Conservation (phyloP, 2,888 invertebrate genomes). For the Melipona bicolor region DNA sequence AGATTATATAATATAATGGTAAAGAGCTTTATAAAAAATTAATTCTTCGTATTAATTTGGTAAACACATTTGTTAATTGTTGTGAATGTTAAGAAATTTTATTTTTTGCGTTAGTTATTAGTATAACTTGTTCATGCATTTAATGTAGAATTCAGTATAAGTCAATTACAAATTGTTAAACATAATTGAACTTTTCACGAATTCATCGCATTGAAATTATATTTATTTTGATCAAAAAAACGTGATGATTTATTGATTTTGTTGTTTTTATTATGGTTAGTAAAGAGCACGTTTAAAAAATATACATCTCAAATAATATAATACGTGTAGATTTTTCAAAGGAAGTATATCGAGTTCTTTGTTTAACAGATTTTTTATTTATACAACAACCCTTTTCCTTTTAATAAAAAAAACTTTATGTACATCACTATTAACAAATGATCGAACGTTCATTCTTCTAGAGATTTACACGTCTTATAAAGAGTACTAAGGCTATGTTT, state of each 20-base stretch:
- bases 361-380: slow-evolving; percentile 44
- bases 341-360: slow-evolving; percentile 11
- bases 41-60: slow-evolving; percentile 16
- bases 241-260: background rate
- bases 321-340: slow-evolving; percentile 26
- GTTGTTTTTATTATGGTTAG: slow-evolving; percentile 18
- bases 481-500: slow-evolving; percentile 21
- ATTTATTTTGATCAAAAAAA: slow-evolving; percentile 25
- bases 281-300: slow-evolving; percentile 36
- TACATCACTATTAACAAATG: slow-evolving; percentile 43
- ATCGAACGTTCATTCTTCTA: slow-evolving; percentile 18
- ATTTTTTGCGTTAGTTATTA: slow-evolving; percentile 46
- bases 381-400: slow-evolving; percentile 14
- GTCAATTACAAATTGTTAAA: slow-evolving; percentile 36
- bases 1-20: slow-evolving; percentile 7
- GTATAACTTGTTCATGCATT: slow-evolving; percentile 51
- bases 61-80: slow-evolving; percentile 48
- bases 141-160: slow-evolving; percentile 28
- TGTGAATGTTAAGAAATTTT: slow-evolving; percentile 55
- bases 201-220: slow-evolving; percentile 6
- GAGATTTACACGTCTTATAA: slow-evolving; percentile 14
- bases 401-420: slow-evolving; percentile 47
- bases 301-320: slow-evolving; percentile 38
- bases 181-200: slow-evolving; percentile 2
- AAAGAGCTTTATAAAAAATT: slow-evolving; percentile 41